Evolutionary conservation across 2,113 vertebrate genomes (phyloP), one percentile per base, ranked within the genome.

Genomic region (Ameiurus melas): DNA sequence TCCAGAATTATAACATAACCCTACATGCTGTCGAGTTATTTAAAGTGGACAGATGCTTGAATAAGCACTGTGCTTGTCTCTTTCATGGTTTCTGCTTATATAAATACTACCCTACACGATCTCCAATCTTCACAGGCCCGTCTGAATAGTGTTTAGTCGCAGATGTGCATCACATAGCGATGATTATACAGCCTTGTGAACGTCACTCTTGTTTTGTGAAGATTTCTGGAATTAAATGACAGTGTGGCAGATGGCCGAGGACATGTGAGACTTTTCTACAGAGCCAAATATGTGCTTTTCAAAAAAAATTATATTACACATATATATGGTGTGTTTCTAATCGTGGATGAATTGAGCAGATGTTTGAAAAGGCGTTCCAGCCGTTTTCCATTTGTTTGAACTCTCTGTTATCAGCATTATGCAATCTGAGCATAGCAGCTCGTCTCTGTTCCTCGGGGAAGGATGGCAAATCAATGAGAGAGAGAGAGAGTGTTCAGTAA

Each of bases 161-260:
- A 77, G 77, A 55, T 85, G 77, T 20, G 43, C 43, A 47, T 58
- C 55, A 58, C 51, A 71, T 85, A 68, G 60, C 57, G 27, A 71
- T 73, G 84, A 71, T 39, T 62, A 14, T 60, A 19, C 83, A 55
- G 80, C 43, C 60, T 47, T 75, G 47, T 58, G 62, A 73, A 60
- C 75, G 57, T 91, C 75, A 62, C 89, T 39, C 43, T 90, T 83
- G 51, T 68, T 70, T 84, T 89, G 62, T 90, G 89, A 91, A 83
- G 83, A 93, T 94, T 94, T 93, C 86, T 85, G 87, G 91, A 78
- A 71, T 33, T 89, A 87, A 83, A 92, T 81, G 64, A 89, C 77
- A 58, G 83, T 60, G 55, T 58, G 80, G 27, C 62, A 86, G 68
- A 89, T 77, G 87, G 39, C 58, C 70, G 7, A 83, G 79, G 51